These are phyloP conservation scores for Lepetodrilus schrolli DNA, from an alignment of 2,888 invertebrate species.

Conservation along the genomic window DNA sequence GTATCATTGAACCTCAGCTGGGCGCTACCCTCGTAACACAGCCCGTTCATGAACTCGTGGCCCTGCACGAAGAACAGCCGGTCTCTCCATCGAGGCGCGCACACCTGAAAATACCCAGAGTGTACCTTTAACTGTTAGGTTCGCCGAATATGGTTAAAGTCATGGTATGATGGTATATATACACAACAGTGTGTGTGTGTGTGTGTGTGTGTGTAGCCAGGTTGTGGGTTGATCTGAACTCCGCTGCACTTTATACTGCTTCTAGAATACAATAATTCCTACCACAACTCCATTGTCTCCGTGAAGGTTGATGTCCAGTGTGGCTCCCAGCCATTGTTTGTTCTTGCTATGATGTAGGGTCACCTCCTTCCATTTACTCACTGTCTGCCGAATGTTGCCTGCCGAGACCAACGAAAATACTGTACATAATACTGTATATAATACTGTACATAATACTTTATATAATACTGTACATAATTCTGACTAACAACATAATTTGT, in stretches of 20 bases:
- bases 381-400: conserved; percentile 44
- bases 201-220: neutral
- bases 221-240: neutral
- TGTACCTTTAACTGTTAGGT: too few relatives aligned
- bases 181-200: neutral
- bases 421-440: too few relatives aligned
- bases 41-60: conserved; percentile 61
- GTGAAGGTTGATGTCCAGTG: conserved; percentile 46
- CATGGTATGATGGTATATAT: neutral
- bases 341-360: conserved; percentile 50
- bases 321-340: conserved; percentile 57
- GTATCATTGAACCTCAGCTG: conserved; percentile 48
- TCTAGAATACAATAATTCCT: too few relatives aligned
- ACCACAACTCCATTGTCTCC: conserved; percentile 48
- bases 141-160: neutral
- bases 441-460: too few relatives aligned
- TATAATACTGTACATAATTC: too few relatives aligned
- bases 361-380: conserved; percentile 41
- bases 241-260: too few relatives aligned
- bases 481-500: too few relatives aligned
- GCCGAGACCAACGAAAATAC: too few relatives aligned
- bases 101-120: conserved; percentile 48
- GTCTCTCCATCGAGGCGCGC: conserved; percentile 66
- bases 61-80: conserved; percentile 48
- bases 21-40: conserved; percentile 58